These are phyloP conservation scores for Pedicia rivosa DNA, from an alignment of 2,888 invertebrate species.

Conservation along the genomic window DNA sequence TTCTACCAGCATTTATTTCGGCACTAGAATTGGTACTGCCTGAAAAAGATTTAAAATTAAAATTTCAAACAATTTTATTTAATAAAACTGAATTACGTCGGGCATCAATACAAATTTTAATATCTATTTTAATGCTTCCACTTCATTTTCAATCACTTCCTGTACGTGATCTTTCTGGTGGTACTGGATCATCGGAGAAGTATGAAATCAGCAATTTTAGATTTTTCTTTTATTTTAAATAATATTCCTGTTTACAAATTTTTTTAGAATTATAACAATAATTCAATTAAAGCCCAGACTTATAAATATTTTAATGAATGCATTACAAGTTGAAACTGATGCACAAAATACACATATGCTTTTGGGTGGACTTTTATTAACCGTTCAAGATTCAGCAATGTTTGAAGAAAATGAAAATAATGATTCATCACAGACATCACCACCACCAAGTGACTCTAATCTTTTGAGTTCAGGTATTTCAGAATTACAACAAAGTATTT, in stretches of 20 bases:
- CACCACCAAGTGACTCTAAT: conserved; percentile 31
- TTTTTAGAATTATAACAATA: conserved; percentile 36
- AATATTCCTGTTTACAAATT: conserved; percentile 18
- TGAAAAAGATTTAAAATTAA: conserved; percentile 67
- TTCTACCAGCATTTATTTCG: conserved; percentile 77
- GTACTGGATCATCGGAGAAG: conserved; percentile 35
- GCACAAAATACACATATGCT: conserved; percentile 78
- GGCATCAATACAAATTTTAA: conserved; percentile 78
- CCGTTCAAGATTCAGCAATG: conserved; percentile 64
- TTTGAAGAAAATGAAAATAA: conserved; percentile 53
- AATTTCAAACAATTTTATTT: conserved; percentile 38
- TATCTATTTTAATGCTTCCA: conserved; percentile 85
- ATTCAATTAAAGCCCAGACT: conserved; percentile 55
- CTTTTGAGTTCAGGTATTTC: conserved; percentile 55
- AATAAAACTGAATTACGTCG: conserved; percentile 69
- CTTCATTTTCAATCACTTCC: conserved; percentile 72
- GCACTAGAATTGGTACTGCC: conserved; percentile 84
- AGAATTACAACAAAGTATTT: too few species aligned
- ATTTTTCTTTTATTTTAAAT: conserved; percentile 9
- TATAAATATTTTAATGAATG: conserved; percentile 67
- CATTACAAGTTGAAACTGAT: conserved; percentile 70
- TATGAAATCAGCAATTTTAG: conserved; percentile 14
- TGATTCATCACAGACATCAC: conserved; percentile 36
- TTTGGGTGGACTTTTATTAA: conserved; percentile 58
- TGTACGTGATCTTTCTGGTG: conserved; percentile 46